A percentile compares a stretch with the other conserved stretches of the same genome.
Conservation (phyloP, 2,888 invertebrate species). For the Malachius bipustulatus region DNA sequence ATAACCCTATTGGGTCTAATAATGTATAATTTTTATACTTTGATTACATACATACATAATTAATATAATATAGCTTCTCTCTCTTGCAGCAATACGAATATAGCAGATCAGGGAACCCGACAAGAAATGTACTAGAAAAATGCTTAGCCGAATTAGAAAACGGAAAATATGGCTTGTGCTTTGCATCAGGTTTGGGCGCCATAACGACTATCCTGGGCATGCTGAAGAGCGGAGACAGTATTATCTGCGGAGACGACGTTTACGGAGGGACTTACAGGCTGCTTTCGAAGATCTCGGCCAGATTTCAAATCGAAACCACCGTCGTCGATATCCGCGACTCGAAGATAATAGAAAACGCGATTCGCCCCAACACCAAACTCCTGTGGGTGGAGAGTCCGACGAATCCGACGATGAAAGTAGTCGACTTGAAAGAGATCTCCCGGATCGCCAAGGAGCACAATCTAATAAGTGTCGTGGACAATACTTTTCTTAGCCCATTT, state of each 20-base stretch:
- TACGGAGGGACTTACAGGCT: conserved; percentile 88
- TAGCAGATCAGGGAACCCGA: conserved; percentile 89
- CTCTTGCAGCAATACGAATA: conserved; percentile 72
- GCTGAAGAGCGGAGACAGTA: conserved; percentile 76
- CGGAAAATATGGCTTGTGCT: conserved; percentile 71
- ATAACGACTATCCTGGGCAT: conserved; percentile 63
- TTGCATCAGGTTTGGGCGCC: conserved; percentile 86
- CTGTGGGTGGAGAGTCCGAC: conserved; percentile 94
- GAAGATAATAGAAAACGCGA: conserved; percentile 50
- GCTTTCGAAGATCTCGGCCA: conserved; percentile 41
- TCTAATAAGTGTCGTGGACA: conserved; percentile 74
- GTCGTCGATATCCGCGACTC: conserved; percentile 68
- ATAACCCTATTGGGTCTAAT: too few species aligned
- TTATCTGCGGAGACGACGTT: conserved; percentile 82
- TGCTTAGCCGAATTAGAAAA: conserved; percentile 85
- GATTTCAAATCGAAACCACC: conserved; percentile 60
- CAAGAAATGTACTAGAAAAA: conserved; percentile 74
- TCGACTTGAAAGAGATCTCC: conserved; percentile 65
- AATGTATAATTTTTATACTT: too few species aligned
- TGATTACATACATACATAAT: too few species aligned
- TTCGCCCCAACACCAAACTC: conserved; percentile 77
- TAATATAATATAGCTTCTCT: too few species aligned
- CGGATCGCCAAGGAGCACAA: conserved; percentile 48
- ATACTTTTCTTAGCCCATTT: conserved; percentile 85
- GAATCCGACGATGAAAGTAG: conserved; percentile 84